These are phyloP conservation scores for Probaryconus sp. DNA, from an alignment of 1,140 invertebrate genomes.

Conservation along the genomic window DNA sequence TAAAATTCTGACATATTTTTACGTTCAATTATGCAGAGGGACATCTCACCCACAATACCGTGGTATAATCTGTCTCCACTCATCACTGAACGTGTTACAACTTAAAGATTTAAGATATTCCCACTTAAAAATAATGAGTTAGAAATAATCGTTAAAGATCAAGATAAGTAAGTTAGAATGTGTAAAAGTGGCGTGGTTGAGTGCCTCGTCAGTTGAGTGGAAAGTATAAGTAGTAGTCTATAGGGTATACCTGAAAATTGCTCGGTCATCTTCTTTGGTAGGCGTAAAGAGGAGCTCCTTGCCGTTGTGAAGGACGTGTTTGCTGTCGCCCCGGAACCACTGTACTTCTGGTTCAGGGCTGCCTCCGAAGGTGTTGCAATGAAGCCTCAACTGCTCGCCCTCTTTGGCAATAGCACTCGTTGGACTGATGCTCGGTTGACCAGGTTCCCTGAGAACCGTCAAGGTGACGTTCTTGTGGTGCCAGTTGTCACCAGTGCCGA, in stretches of 20 bases:
- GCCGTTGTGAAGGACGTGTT: slow-evolving; percentile 62
- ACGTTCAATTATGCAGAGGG: no score
- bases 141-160: no score
- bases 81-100: no score
- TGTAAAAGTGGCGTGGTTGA: no score
- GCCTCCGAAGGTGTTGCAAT: slow-evolving; percentile 90
- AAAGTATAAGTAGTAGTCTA: no score
- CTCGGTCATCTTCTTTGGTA: slow-evolving; percentile 88
- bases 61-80: no score
- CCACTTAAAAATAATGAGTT: no score
- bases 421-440: slow-evolving; percentile 86
- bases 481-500: slow-evolving; percentile 88
- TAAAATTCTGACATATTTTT: no score
- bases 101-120: no score
- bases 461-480: slow-evolving; percentile 90
- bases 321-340: slow-evolving; percentile 77
- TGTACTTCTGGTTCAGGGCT: slow-evolving; percentile 92
- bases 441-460: slow-evolving; percentile 91
- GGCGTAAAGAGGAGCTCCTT: slow-evolving; percentile 85
- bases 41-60: no score
- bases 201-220: no score
- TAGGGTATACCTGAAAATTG: slow-evolving; percentile 80
- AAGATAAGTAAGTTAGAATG: no score
- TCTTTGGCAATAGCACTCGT: slow-evolving; percentile 83
- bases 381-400: slow-evolving; percentile 85